Conservation (phyloP, 1,140 invertebrate genomes). For the Mactra quadrangularis region DNA sequence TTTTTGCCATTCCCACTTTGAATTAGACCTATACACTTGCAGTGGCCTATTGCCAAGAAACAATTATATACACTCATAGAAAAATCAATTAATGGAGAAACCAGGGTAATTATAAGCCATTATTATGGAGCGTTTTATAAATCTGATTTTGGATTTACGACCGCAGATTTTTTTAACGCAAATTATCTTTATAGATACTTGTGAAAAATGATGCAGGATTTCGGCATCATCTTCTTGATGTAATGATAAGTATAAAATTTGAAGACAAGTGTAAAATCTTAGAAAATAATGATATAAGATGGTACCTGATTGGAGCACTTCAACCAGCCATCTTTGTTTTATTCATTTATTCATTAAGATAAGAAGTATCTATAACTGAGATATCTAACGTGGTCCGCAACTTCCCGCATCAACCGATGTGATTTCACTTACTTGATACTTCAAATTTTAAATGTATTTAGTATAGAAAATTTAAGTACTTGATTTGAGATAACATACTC, state of each 20-base stretch:
- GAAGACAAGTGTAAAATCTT: constrained; percentile 7
- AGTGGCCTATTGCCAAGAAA: constrained; percentile 54
- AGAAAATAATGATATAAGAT: constrained; percentile 9
- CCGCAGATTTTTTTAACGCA: constrained; percentile 12
- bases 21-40: constrained; percentile 26
- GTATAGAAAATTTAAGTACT: constrained; percentile 27
- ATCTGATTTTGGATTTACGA: constrained; percentile 53
- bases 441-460: constrained; percentile 14
- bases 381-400: constrained; percentile 5
- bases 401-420: too few relatives aligned
- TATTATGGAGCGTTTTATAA: constrained; percentile 46
- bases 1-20: constrained; percentile 16
- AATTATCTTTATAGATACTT: constrained; percentile 58
- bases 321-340: constrained; percentile 22
- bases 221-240: constrained; percentile 2
- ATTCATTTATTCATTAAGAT: constrained; percentile 38
- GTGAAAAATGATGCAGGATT: constrained; percentile 14
- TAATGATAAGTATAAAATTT: constrained; percentile 22
- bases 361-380: constrained; percentile 8
- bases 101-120: constrained; percentile 52
- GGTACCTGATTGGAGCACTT: constrained; percentile 17
- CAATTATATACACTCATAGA: constrained; percentile 54
- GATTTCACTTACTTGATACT: constrained; percentile 42
- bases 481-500: constrained; percentile 11
- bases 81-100: constrained; percentile 63